Evolutionary conservation across 1,140 invertebrate genomes (phyloP).

Genomic region (Drosophila funebris): DNA sequence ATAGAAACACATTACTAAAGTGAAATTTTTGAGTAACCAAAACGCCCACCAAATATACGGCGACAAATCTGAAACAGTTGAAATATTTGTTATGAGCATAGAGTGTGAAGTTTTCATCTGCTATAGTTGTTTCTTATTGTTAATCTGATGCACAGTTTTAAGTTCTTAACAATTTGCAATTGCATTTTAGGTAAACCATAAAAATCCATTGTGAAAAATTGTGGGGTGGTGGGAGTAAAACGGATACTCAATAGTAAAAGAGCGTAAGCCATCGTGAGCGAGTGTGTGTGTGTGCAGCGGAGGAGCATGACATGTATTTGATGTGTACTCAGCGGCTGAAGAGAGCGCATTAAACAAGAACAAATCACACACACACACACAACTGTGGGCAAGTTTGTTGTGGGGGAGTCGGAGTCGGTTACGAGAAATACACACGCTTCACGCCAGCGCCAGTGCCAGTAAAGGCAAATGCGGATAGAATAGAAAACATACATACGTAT

Average conservation of each 20-base stretch:
- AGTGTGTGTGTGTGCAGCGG: slow-evolving; percentile 43
- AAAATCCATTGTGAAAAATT: slow-evolving; percentile 81
- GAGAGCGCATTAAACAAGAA: slow-evolving; percentile 70
- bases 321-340: slow-evolving; percentile 70
- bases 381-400: slow-evolving; percentile 35
- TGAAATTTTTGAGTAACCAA: slow-evolving; percentile 24
- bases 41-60: slow-evolving; percentile 36
- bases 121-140: not conserved
- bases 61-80: slow-evolving; percentile 15
- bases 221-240: slow-evolving; percentile 79
- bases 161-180: slow-evolving; percentile 37
- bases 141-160: slow-evolving; percentile 1
- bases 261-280: slow-evolving; percentile 41
- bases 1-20: not conserved
- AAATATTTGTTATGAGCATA: not conserved
- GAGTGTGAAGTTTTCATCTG: not conserved
- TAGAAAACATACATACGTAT: slow-evolving; percentile 9
- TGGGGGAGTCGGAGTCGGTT: slow-evolving; percentile 54
- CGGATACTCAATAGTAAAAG: slow-evolving; percentile 72
- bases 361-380: slow-evolving; percentile 53
- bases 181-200: slow-evolving; percentile 75
- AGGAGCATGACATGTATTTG: slow-evolving; percentile 66
- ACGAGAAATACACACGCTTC: slow-evolving; percentile 55
- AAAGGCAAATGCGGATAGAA: slow-evolving; percentile 15
- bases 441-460: slow-evolving; percentile 11